These are phyloP conservation scores for Hippocampus guttulatus DNA, from an alignment of 2,113 vertebrate species.

Conservation along the genomic window DNA sequence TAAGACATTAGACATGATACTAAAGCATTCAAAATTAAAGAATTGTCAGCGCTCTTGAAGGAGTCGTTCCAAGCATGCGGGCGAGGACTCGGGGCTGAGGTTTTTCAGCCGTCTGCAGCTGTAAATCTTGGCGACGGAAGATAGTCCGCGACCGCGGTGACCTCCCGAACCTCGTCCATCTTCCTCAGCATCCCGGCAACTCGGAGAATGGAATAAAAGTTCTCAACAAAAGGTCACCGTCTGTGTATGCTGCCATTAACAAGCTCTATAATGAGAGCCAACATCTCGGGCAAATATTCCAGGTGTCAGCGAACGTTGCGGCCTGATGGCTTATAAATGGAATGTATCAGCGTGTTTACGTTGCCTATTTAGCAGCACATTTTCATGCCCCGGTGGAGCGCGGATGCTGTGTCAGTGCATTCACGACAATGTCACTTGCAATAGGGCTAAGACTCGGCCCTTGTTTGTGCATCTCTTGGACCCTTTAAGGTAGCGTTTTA, in stretches of 20 bases:
- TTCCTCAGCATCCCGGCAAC: constrained; percentile 15
- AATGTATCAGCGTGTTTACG: constrained; percentile 74
- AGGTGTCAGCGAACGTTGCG: constrained; percentile 71
- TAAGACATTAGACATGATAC: constrained; percentile 71
- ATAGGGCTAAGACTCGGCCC: constrained; percentile 65
- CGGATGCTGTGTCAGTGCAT: constrained; percentile 71
- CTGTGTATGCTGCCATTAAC: constrained; percentile 70
- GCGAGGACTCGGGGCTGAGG: constrained; percentile 44
- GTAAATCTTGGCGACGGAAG: constrained; percentile 48
- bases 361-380: constrained; percentile 68
- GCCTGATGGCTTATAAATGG: constrained; percentile 72
- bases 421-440: constrained; percentile 71
- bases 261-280: constrained; percentile 69
- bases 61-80: constrained; percentile 57
- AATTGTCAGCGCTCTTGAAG: constrained; percentile 62
- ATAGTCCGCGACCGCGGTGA: constrained; percentile 42
- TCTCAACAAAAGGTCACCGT: constrained; percentile 65
- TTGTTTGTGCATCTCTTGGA: constrained; percentile 62
- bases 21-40: constrained; percentile 41
- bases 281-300: constrained; percentile 68
- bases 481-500: constrained; percentile 53
- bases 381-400: constrained; percentile 67
- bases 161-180: constrained; percentile 54
- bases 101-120: constrained; percentile 48
- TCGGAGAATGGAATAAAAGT: constrained; percentile 23